Percentiles rank a stretch among this genome's conserved stretches.
phyloP scores from a whole-genome alignment of 2,113 vertebrate genomes.

The Protobothrops flavoviridis region DNA sequence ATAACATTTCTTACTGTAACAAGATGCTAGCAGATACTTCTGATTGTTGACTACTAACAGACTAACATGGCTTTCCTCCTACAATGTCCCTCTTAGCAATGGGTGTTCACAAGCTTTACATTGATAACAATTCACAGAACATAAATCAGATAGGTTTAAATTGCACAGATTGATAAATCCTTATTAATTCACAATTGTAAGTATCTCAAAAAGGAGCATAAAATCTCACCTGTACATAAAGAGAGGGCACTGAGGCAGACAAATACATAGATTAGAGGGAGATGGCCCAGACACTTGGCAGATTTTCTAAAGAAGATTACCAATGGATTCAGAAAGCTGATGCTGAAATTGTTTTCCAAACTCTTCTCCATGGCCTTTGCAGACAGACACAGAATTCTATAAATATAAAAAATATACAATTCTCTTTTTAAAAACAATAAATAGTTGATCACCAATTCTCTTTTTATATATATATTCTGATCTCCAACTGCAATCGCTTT shows the following conservation, averaged over 20 bases:
- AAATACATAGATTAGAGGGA: conserved; percentile 65
- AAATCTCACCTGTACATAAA: conserved; percentile 69
- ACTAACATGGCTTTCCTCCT: background rate
- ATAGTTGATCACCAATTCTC: conserved; percentile 7
- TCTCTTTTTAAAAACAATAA: background rate
- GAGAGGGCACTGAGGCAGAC: conserved; percentile 69
- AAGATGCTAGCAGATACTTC: background rate
- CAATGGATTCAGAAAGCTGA: conserved; percentile 44
- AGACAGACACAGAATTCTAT: conserved; percentile 60
- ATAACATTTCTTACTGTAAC: background rate
- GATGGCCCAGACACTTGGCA: conserved; percentile 47
- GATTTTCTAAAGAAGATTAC: conserved; percentile 51
- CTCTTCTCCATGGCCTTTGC: conserved; percentile 76
- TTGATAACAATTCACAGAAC: background rate
- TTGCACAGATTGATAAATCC: background rate
- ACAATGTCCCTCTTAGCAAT: background rate
- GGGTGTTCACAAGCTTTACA: background rate
- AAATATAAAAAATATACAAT: conserved; percentile 38
- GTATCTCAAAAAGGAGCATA: background rate
- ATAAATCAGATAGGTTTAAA: background rate
- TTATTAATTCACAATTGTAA: background rate
- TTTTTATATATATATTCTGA: background rate
- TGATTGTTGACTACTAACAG: background rate
- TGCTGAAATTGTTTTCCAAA: conserved; percentile 65
- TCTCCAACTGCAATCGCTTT: conserved; percentile 41